Base-by-base conservation (phyloP, 2,888 invertebrate species). In the Hemistola chrysoprasaria region DNA sequence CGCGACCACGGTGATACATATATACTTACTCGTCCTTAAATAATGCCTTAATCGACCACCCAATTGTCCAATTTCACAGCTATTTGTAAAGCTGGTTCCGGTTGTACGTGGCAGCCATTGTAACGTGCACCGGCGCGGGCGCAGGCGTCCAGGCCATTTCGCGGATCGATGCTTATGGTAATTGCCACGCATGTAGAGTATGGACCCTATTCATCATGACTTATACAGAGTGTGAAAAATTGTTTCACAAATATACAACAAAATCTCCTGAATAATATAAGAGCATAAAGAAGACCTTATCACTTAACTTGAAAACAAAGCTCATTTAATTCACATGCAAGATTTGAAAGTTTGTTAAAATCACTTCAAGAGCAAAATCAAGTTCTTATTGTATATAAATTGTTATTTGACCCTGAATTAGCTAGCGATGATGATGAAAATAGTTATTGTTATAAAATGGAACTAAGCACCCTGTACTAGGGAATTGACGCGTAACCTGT, bases 81-180 rank as follows among this genome's bases (percentile, higher is more conserved):
- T 63, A 62, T 66, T 69, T 62, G 57, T 62, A 59, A 58, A 55
- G 52, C 55, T 38, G 26, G 23, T 39, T 16, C 38, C 36, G 36
- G 8, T 25, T 26, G 26, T 34, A 23, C 43, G 38, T 39, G 38
- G 37, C 30, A 48, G 47, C 48, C 34, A 54, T 62, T 65, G 56
- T 62, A 59, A 56, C 52, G 45, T 40, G n/a, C n/a, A 49, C 55
- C 53, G 51, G 59, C 55, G 53, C 36, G 27, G 29, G 61, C 58
- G 62, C 65, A 67, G 52, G 57, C 59, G 56, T 56, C 54, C 57
- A 61, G 56, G 56, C 64, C 55, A 84, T 84, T 86, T 78, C 76
- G 71, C 78, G 79, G 73, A 64, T 77, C 71, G 65, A 62, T 78
- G 78, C 70, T 47, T 59, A 36, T 71, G 48, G 62, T 85, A 83